These are phyloP conservation scores for Salticus scenicus DNA, from an alignment of 2,888 invertebrate species.

Conservation along the genomic window DNA sequence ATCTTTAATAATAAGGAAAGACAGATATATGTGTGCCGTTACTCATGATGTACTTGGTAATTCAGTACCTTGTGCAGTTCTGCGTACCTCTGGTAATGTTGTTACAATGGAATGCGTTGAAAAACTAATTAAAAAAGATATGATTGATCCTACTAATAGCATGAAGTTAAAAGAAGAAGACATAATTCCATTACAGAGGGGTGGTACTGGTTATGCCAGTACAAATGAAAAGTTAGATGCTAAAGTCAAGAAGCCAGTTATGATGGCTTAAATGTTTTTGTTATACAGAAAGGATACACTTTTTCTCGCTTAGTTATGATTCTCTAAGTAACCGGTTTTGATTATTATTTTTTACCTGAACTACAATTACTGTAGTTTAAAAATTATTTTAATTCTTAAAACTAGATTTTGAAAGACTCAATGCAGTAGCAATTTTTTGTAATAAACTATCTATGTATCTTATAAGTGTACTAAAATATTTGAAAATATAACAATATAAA, in stretches of 20 bases:
- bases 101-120: constrained; percentile 97
- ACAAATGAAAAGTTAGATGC: constrained; percentile 89
- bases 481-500: too few species aligned
- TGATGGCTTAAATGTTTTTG: constrained; percentile 72
- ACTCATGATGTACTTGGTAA: constrained; percentile 97
- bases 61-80: constrained; percentile 93
- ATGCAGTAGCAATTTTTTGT: too few species aligned
- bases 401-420: too few species aligned
- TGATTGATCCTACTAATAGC: constrained; percentile 94
- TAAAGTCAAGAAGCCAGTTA: constrained; percentile 72
- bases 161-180: constrained; percentile 90
- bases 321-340: too few species aligned
- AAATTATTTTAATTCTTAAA: too few species aligned
- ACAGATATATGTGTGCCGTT: constrained; percentile 97
- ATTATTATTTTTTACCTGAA: too few species aligned
- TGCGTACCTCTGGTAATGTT: constrained; percentile 92
- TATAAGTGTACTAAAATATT: too few species aligned
- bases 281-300: too few species aligned
- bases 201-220: constrained; percentile 94
- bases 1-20: constrained; percentile 90
- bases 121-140: constrained; percentile 95
- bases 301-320: too few species aligned
- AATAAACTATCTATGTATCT: too few species aligned
- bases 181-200: constrained; percentile 94
- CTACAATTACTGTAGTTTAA: too few species aligned